phyloP scores from a whole-genome alignment of 2,113 vertebrate genomes.

The Centrocercus urophasianus region DNA sequence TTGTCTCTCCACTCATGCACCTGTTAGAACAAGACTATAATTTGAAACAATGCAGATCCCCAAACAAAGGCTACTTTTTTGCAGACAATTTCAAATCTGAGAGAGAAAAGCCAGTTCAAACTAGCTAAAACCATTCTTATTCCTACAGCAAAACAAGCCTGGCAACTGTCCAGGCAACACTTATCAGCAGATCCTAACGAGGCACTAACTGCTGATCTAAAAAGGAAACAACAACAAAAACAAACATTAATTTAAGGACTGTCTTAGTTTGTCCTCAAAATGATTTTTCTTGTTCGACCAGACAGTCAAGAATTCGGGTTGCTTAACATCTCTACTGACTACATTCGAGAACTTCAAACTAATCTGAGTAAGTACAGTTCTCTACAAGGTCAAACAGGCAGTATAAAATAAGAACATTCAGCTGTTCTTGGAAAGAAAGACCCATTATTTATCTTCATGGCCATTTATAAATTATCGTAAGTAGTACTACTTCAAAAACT shows the following conservation, averaged over 20 bases:
- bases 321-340: constrained; percentile 35
- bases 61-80: background rate
- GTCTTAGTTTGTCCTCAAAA: constrained; percentile 22
- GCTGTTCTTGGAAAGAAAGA: constrained; percentile 37
- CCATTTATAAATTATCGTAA: constrained; percentile 34
- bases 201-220: background rate
- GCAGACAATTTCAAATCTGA: background rate
- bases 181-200: constrained; percentile 10
- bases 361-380: constrained; percentile 30
- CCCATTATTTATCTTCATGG: constrained; percentile 43
- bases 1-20: background rate
- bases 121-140: background rate
- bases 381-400: constrained; percentile 53
- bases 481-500: constrained; percentile 28
- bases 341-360: background rate
- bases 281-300: constrained; percentile 26
- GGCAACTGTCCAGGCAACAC: background rate
- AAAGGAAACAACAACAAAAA: background rate
- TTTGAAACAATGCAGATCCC: background rate
- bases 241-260: constrained; percentile 15
- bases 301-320: background rate
- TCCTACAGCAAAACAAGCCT: background rate
- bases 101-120: background rate
- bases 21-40: background rate
- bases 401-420: constrained; percentile 45